Percentiles rank a stretch among this genome's conserved stretches.
Evolutionary conservation across 1,140 invertebrate genomes (phyloP).

Genomic region (Ericerus pela): DNA sequence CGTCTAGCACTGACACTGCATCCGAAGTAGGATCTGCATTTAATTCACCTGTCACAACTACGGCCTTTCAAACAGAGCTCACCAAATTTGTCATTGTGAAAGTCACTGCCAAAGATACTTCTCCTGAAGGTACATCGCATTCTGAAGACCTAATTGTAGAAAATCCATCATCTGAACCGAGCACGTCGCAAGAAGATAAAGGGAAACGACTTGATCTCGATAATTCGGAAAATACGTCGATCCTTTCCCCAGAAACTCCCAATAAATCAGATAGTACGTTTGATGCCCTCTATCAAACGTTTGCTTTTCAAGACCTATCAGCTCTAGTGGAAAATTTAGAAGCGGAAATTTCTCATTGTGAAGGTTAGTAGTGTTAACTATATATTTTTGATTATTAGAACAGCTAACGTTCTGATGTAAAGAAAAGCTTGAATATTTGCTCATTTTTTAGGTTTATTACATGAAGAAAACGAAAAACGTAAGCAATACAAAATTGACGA

Average conservation of each 20-base stretch:
- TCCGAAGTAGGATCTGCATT: constrained; percentile 58
- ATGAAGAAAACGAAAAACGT: constrained; percentile 88
- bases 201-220: too few relatives aligned
- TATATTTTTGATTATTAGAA: too few relatives aligned
- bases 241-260: too few relatives aligned
- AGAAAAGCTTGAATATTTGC: constrained; percentile 1
- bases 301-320: constrained; percentile 67
- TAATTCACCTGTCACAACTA: constrained; percentile 50
- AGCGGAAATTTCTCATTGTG: constrained; percentile 68
- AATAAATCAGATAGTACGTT: too few relatives aligned
- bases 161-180: too few relatives aligned
- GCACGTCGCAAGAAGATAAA: too few relatives aligned
- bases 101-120: constrained; percentile 40
- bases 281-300: constrained; percentile 32
- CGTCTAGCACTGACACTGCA: constrained; percentile 58
- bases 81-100: constrained; percentile 51
- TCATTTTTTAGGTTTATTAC: constrained; percentile 36
- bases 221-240: too few relatives aligned
- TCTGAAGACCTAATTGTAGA: constrained; percentile 15
- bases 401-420: too few relatives aligned
- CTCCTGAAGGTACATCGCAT: constrained; percentile 26
- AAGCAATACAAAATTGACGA: constrained; percentile 88
- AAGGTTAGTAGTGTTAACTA: constrained; percentile 54
- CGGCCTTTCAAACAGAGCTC: constrained; percentile 42
- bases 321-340: constrained; percentile 73